These are phyloP conservation scores for Dendropsophus ebraccatus DNA, from an alignment of 2,113 vertebrate species.

Conservation along the genomic window DNA sequence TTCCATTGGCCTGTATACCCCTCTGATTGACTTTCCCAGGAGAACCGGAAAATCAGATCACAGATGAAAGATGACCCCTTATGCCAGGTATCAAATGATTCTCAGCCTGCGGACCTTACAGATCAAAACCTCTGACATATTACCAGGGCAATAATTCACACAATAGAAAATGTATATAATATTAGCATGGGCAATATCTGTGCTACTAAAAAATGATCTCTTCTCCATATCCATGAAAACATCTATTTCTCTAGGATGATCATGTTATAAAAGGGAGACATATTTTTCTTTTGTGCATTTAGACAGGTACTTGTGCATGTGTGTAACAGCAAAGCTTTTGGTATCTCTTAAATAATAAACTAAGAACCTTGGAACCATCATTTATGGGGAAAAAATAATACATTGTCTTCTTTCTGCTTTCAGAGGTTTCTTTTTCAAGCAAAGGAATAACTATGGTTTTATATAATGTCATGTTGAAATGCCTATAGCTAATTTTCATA, in stretches of 20 bases:
- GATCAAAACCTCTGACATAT: neutral
- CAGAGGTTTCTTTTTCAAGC: neutral
- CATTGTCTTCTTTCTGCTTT: neutral
- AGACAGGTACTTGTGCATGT: constrained; percentile 16
- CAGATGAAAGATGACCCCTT: neutral
- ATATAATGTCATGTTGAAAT: neutral
- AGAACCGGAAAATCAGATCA: neutral
- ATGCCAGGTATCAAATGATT: neutral
- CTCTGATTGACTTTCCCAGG: neutral
- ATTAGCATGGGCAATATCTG: neutral
- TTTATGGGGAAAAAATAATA: constrained; percentile 23
- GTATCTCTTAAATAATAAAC: constrained; percentile 31
- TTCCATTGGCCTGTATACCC: neutral
- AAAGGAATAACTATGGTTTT: neutral
- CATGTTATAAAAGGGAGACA: neutral
- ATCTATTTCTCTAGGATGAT: neutral
- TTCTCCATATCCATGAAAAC: neutral
- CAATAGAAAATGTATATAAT: neutral
- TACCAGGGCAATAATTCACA: neutral
- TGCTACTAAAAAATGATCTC: neutral
- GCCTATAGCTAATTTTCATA: neutral
- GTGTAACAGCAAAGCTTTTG: constrained; percentile 2
- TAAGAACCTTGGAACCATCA: constrained; percentile 31
- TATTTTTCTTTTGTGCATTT: neutral
- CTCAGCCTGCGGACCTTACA: neutral